phyloP scores from a whole-genome alignment of 2,797 vertebrate species.

The Sebastes wilsoni region DNA sequence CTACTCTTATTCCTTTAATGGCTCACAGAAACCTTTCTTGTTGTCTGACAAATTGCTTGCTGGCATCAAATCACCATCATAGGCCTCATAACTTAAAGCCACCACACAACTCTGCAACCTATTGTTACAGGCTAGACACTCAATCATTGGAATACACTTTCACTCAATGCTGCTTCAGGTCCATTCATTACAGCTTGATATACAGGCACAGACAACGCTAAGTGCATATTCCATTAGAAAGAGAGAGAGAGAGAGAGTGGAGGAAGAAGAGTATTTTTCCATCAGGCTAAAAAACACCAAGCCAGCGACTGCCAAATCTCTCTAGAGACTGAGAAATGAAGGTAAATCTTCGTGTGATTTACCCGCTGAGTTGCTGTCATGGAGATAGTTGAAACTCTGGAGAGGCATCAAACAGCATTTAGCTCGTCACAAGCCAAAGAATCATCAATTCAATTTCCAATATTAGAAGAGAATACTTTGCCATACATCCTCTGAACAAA shows the following conservation, averaged over 20 bases:
- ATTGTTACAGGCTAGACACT: constrained; percentile 65
- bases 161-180: constrained; percentile 35
- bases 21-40: background rate
- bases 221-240: background rate
- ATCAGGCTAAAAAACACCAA: background rate
- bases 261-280: background rate
- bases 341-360: background rate
- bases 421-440: background rate
- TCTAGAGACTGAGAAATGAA: background rate
- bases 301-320: background rate
- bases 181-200: background rate
- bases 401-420: background rate
- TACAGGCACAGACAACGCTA: background rate
- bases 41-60: constrained; percentile 61
- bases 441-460: background rate
- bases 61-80: constrained; percentile 24
- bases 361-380: background rate
- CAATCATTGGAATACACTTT: constrained; percentile 58
- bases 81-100: constrained; percentile 48
- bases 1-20: background rate
- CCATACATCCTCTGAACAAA: background rate
- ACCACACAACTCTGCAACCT: constrained; percentile 28
- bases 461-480: background rate
- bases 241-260: background rate
- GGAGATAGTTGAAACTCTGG: background rate